Base-by-base conservation (phyloP, 2,888 invertebrate genomes). In the Empis livida region DNA sequence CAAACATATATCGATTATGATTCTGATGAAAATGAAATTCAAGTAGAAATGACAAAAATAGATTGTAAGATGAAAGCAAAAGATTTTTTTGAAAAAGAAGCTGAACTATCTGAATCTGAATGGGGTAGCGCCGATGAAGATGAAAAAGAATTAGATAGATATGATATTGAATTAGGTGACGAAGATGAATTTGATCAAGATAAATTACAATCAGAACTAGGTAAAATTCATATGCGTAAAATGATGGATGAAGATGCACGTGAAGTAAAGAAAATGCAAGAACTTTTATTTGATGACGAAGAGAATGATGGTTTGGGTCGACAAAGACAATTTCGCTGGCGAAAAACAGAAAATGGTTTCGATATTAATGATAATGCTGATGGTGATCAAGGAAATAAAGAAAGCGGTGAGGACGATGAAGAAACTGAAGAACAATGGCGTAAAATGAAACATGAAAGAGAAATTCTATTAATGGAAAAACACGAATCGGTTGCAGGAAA, bases 121-220 rank as follows among this genome's bases (percentile, higher is more conserved):
- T 88, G 84, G 80, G 89, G 81, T 1, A 89, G 89, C 42, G 91
- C 80, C 0, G 92, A 92, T 60, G 93, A 88, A 67, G 89, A 92
- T 64, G 89, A 91, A 67, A 76, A 76, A 32, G 81, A 79, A 47
- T 66, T 85, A 58, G 92, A 93, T 62, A 73, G 76, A 45, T 76
- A 91, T 66, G 93, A 94, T 63, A 71, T 77, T 4, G 93, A 94
- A 64, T 80, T 79, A 48, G 94, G 86, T 0, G 94, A 95, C 57
- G 76, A 78, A 11, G 94, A 94, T 49, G 76, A 82, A 32, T 80
- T 89, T 60, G 84, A 92, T 59, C 81, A 88, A 55, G 79, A 82
- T n/a, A 71, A 80, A 63, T 71, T 94, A 46, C 78, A 80, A 55
- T 71, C 79, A 48, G 85, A 94, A 67, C 71, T 95, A 41, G 92